Evolutionary conservation across 2,113 vertebrate species (phyloP).

Genomic region (Tychaedon coryphoeus): DNA sequence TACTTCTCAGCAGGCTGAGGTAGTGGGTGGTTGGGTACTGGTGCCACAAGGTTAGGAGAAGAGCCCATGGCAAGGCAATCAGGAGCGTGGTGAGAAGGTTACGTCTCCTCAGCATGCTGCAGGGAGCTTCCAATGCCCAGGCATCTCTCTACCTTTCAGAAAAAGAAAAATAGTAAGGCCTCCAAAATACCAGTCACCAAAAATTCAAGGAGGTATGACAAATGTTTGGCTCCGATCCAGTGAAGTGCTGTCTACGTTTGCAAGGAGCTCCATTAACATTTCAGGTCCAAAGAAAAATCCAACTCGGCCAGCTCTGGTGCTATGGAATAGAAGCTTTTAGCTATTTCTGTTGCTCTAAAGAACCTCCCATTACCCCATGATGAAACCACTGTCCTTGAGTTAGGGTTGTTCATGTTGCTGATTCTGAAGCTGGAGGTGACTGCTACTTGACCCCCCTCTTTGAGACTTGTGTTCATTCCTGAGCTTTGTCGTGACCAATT

Average conservation of each 20-base stretch:
- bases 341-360: background rate
- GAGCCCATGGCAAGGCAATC: slow-evolving; percentile 74
- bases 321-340: background rate
- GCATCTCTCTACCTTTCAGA: slow-evolving; percentile 70
- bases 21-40: slow-evolving; percentile 74
- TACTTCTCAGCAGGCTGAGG: slow-evolving; percentile 74
- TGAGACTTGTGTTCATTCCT: background rate
- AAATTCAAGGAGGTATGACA: background rate
- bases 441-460: background rate
- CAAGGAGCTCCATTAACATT: background rate
- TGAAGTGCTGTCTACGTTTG: background rate
- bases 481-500: background rate
- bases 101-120: slow-evolving; percentile 77
- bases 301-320: background rate
- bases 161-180: background rate
- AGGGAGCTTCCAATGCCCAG: slow-evolving; percentile 58
- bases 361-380: background rate
- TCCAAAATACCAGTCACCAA: background rate
- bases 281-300: background rate
- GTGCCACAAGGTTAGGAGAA: slow-evolving; percentile 75
- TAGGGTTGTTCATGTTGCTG: background rate
- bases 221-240: background rate
- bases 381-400: background rate
- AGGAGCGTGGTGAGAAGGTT: slow-evolving; percentile 77
- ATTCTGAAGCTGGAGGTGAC: background rate